Conservation (phyloP, 2,113 vertebrate genomes). For the Eulemur rufifrons region DNA sequence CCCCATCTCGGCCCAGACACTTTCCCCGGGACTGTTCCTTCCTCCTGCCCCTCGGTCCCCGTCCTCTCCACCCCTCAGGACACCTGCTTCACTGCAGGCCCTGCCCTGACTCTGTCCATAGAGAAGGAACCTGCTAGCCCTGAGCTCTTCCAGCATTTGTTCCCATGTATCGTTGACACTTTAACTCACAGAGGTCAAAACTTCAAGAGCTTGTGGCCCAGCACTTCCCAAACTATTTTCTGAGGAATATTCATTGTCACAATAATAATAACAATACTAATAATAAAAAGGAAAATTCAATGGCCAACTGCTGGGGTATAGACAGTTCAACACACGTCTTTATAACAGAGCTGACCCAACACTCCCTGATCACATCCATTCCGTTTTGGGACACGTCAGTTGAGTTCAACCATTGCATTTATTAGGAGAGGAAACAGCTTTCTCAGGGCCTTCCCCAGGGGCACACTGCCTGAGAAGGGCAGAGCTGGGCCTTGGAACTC, state of each 20-base stretch:
- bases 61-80: fast-evolving
- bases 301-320: not conserved
- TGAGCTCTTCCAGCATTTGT: not conserved
- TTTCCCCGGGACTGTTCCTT: not conserved
- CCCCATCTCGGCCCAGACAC: not conserved
- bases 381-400: not conserved
- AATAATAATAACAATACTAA: too few relatives aligned
- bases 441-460: not conserved
- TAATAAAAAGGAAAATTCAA: not conserved
- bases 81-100: not conserved
- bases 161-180: not conserved
- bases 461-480: not conserved
- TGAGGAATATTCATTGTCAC: not conserved
- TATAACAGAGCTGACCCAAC: not conserved
- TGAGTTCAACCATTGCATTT: not conserved
- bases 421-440: not conserved
- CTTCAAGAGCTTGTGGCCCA: not conserved
- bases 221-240: not conserved
- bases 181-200: not conserved
- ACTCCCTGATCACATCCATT: not conserved
- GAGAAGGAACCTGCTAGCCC: not conserved
- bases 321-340: not conserved
- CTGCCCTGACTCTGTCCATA: not conserved
- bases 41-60: not conserved
- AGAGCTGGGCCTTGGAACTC: not conserved